phyloP scores from a whole-genome alignment of 2,888 invertebrate genomes.

The Coenonympha arcania region DNA sequence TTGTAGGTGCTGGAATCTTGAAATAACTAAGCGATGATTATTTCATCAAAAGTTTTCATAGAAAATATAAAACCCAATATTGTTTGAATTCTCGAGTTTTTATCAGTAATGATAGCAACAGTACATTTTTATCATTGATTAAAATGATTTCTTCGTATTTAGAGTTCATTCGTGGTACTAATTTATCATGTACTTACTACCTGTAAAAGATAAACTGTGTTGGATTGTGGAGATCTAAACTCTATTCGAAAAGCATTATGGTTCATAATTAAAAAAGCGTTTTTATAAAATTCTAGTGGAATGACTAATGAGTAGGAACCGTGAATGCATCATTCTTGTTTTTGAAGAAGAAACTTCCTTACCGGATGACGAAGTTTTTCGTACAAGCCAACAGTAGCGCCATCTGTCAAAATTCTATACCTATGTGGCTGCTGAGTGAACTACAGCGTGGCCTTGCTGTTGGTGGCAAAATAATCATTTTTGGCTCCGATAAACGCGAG shows the following conservation, averaged over 20 bases:
- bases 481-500: no score
- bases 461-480: no score
- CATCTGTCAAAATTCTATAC: no score
- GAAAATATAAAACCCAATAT: slow-evolving; percentile 1
- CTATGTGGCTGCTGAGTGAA: no score
- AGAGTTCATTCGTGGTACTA: background rate
- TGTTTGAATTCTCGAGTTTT: background rate
- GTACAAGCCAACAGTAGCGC: no score
- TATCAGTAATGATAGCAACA: background rate
- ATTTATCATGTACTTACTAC: background rate
- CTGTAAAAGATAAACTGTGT: slow-evolving; percentile 2
- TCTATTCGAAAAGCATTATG: background rate
- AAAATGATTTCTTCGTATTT: slow-evolving; percentile 23
- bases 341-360: slow-evolving; percentile 24
- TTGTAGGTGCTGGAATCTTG: no score
- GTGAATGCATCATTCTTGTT: slow-evolving; percentile 11
- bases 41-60: slow-evolving; percentile 3
- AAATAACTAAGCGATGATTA: no score
- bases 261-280: background rate
- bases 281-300: slow-evolving; percentile 7
- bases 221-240: background rate
- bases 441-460: no score
- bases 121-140: slow-evolving; percentile 24
- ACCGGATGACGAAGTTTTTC: slow-evolving; percentile 21
- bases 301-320: slow-evolving; percentile 31